These are phyloP conservation scores for Nymphalis io DNA, from an alignment of 1,140 invertebrate species.

Conservation along the genomic window DNA sequence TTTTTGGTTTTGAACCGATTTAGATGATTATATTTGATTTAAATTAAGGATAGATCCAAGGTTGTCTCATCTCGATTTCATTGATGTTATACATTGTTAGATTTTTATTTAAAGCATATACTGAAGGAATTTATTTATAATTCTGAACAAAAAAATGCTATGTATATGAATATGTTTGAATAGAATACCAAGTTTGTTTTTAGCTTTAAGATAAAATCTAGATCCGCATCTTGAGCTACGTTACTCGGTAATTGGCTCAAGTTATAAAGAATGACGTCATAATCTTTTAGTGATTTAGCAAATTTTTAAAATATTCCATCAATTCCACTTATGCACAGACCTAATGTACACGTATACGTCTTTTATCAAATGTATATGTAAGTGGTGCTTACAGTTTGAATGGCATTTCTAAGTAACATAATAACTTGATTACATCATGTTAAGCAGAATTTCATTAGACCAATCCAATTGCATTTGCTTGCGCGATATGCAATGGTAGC, in stretches of 20 bases:
- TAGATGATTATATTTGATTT: no score
- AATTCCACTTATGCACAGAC: neutral
- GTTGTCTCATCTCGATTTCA: no score
- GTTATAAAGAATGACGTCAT: neutral
- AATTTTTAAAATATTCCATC: neutral
- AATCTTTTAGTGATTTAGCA: neutral
- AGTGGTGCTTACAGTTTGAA: neutral
- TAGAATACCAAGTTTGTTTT: neutral
- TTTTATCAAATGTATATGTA: neutral
- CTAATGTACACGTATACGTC: neutral
- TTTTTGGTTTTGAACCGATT: no score
- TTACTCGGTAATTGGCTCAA: neutral
- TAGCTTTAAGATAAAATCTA: conserved; percentile 8
- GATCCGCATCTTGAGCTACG: neutral
- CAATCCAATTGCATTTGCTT: neutral
- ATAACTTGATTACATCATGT: conserved; percentile 21
- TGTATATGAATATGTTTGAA: neutral
- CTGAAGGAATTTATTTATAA: no score
- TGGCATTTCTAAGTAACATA: conserved; percentile 4
- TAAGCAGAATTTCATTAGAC: conserved; percentile 9
- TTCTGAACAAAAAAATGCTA: no score
- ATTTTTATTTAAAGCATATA: no score
- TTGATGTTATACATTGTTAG: no score
- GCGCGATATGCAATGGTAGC: conserved; percentile 1
- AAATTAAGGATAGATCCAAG: no score